phyloP scores from a whole-genome alignment of 2,888 invertebrate species.

The Muscina levida region DNA sequence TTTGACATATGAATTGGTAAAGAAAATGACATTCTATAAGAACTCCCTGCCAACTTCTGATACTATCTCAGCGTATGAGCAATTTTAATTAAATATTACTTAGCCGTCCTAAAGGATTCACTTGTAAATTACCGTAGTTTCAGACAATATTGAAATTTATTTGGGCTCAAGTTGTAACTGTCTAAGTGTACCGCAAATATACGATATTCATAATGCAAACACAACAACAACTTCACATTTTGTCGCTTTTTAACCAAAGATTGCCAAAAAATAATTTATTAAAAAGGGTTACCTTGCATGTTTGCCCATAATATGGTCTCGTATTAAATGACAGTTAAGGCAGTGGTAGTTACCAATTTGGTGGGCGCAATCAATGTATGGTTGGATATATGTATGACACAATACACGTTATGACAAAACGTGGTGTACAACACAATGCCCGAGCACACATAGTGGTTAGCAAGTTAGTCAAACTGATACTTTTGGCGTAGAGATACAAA shows the following conservation, averaged over 20 bases:
- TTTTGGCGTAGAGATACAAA: too few relatives aligned
- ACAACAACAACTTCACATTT: neutral
- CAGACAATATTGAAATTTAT: too few relatives aligned
- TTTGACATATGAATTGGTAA: too few relatives aligned
- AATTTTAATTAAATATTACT: neutral
- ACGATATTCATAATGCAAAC: conserved; percentile 9
- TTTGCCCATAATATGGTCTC: conserved; percentile 28
- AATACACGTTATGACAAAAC: conserved; percentile 15
- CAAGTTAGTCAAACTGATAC: too few relatives aligned
- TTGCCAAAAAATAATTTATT: conserved; percentile 25
- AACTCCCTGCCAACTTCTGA: too few relatives aligned
- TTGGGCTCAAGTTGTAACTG: too few relatives aligned
- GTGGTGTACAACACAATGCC: too few relatives aligned
- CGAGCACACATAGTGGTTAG: too few relatives aligned
- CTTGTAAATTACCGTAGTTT: neutral
- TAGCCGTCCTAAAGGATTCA: neutral
- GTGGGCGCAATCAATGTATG: conserved; percentile 49
- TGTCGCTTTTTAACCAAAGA: neutral
- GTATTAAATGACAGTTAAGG: conserved; percentile 37
- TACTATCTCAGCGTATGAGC: too few relatives aligned
- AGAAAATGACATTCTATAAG: too few relatives aligned
- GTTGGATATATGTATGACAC: conserved; percentile 32
- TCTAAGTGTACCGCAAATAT: neutral
- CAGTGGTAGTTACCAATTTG: neutral
- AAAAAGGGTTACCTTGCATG: conserved; percentile 32